phyloP scores from a whole-genome alignment of 2,113 vertebrate species.

The Ondatra zibethicus region DNA sequence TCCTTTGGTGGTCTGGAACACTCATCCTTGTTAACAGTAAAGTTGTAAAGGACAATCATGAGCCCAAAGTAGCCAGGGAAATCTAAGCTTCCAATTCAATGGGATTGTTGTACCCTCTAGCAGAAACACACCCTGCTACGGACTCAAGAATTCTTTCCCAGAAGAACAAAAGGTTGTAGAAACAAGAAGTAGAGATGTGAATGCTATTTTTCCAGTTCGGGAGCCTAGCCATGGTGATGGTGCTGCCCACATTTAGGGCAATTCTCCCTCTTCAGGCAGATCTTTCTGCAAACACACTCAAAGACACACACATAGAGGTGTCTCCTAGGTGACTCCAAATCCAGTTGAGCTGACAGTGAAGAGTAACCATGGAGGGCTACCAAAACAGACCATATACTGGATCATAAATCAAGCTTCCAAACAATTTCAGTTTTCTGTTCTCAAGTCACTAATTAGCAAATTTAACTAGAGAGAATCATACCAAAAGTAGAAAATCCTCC shows the following conservation, averaged over 20 bases:
- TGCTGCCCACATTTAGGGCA: neutral
- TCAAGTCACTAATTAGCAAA: slow-evolving; percentile 30
- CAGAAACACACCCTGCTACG: neutral
- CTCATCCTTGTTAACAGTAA: neutral
- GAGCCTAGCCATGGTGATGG: neutral
- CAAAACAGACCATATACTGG: neutral
- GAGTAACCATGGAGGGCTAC: neutral
- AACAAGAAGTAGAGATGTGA: neutral
- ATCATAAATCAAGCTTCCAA: neutral
- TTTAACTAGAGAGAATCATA: slow-evolving; percentile 11
- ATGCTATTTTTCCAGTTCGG: neutral
- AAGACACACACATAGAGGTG: neutral
- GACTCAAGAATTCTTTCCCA: neutral
- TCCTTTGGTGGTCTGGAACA: neutral
- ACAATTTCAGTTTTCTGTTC: neutral
- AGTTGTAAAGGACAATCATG: neutral
- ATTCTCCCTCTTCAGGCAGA: neutral
- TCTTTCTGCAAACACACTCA: neutral
- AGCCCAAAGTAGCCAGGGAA: neutral
- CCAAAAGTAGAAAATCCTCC: slow-evolving; percentile 12
- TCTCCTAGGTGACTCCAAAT: neutral
- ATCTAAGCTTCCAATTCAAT: neutral
- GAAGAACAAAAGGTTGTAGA: neutral
- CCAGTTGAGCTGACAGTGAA: neutral
- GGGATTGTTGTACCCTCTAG: neutral